Base-by-base conservation (phyloP, 2,113 vertebrate genomes). In the Cinclus mexicanus region DNA sequence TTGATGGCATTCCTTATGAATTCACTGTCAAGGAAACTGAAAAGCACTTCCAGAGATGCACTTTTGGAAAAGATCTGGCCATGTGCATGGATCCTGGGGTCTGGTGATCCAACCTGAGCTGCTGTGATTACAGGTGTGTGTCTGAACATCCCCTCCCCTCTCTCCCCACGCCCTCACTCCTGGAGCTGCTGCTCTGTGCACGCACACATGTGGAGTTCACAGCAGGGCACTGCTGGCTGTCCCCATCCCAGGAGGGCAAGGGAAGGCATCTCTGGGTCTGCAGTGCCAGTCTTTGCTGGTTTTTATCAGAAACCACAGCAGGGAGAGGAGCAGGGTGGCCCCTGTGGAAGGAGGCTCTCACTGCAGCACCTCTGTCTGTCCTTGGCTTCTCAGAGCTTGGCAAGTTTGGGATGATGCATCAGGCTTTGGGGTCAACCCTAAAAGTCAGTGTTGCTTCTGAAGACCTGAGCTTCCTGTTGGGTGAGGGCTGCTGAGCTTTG, bases 221-320 rank as follows among this genome's bases (percentile, higher is more conserved):
- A 55, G 67, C 46, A 46, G 35, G 23, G 3, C n/a, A 0, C 20
- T 26, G 42, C 5, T 29, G n/a, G 5, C 63, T 64, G 49, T 18
- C 33, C 6, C 2, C 19, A 8, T 1, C 26, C 2, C 0, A 13
- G 23, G 9, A 10, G 4, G 78, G 59, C 25, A 11, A 26, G 13
- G 52, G 10, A n/a, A 35, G 11, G 17, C 25, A 0, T 52, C 3
- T 4, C 33, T 60, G 16, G 55, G 1, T 11, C n/a, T 52, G 25
- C 1, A 3, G 12, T 35, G 25, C 44, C 52, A 24, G 4, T 8
- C 12, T 2, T 4, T n/a, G 50, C 15, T 42, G 11, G 15, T 15
- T 68, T 12, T 12, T 28, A 4, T 7, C 41, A 35, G 63, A 11
- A 31, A 12, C 11, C 16, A 6, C 13, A 13, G 25, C 52, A 53